Conservation (phyloP, 2,888 invertebrate genomes). For the Microdon myrmicae region DNA sequence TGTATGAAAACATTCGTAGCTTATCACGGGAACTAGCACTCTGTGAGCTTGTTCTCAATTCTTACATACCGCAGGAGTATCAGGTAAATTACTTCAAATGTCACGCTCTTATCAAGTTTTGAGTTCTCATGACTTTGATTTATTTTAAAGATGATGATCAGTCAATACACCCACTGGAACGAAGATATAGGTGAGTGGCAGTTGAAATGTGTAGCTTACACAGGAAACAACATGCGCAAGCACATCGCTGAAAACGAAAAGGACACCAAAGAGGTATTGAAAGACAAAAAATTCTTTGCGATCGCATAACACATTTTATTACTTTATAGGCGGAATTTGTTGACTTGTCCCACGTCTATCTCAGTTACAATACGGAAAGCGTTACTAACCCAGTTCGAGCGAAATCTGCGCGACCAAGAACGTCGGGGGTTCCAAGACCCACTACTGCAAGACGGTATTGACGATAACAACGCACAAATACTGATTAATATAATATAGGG, state of each 20-base stretch:
- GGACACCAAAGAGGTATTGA: constrained; percentile 61
- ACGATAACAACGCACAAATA: constrained; percentile 34
- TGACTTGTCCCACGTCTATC: constrained; percentile 75
- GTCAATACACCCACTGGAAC: constrained; percentile 94
- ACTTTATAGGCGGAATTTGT: constrained; percentile 69
- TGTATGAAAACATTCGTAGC: constrained; percentile 91
- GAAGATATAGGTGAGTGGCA: constrained; percentile 99
- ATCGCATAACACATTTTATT: not conserved
- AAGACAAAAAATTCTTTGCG: constrained; percentile 5
- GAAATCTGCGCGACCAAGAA: constrained; percentile 69
- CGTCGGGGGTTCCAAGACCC: constrained; percentile 70
- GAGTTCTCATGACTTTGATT: not conserved
- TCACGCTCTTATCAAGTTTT: not conserved
- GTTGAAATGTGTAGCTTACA: constrained; percentile 96
- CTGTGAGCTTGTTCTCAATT: constrained; percentile 89
- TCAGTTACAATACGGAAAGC: constrained; percentile 73
- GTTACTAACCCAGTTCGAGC: constrained; percentile 69
- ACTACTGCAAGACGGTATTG: constrained; percentile 67
- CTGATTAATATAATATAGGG: too few relatives aligned
- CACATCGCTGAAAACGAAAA: constrained; percentile 67
- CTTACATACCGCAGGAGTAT: constrained; percentile 93
- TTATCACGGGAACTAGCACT: constrained; percentile 90
- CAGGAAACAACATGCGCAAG: constrained; percentile 97
- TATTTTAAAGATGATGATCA: constrained; percentile 78
- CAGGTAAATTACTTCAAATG: constrained; percentile 75